These are phyloP conservation scores for Erythrolamprus reginae DNA, from an alignment of 2,113 vertebrate species.

Conservation along the genomic window DNA sequence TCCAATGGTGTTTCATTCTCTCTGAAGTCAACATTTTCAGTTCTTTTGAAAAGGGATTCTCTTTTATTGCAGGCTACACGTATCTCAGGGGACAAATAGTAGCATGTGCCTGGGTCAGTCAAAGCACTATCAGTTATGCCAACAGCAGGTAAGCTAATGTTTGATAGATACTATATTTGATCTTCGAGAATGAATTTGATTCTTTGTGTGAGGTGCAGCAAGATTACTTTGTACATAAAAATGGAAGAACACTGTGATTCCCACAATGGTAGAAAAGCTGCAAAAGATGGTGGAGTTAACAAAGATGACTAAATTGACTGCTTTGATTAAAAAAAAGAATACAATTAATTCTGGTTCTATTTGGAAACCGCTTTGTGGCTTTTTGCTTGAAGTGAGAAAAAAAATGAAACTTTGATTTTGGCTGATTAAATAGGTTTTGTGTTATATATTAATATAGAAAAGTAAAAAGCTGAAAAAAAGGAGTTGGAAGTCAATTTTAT, in stretches of 20 bases:
- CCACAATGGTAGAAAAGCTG: neutral
- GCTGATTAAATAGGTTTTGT: neutral
- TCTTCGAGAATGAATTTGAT: neutral
- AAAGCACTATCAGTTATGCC: slow-evolving; percentile 80
- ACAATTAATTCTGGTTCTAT: neutral
- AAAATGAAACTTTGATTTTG: neutral
- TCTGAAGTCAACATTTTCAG: neutral
- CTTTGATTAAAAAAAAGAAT: neutral
- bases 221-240: neutral
- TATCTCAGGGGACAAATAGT: slow-evolving; percentile 72
- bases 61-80: slow-evolving; percentile 68
- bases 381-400: neutral
- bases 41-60: neutral
- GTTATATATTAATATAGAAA: neutral
- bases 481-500: neutral
- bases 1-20: neutral
- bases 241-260: neutral
- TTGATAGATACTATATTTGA: neutral
- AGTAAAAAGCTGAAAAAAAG: neutral
- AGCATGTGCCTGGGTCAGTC: slow-evolving; percentile 74
- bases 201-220: neutral
- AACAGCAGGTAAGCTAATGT: slow-evolving; percentile 72
- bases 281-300: neutral
- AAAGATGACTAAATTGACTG: neutral
- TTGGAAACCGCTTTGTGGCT: neutral